Evolutionary conservation across 2,797 vertebrate species (phyloP).

Genomic region (Pangasius krempfi): DNA sequence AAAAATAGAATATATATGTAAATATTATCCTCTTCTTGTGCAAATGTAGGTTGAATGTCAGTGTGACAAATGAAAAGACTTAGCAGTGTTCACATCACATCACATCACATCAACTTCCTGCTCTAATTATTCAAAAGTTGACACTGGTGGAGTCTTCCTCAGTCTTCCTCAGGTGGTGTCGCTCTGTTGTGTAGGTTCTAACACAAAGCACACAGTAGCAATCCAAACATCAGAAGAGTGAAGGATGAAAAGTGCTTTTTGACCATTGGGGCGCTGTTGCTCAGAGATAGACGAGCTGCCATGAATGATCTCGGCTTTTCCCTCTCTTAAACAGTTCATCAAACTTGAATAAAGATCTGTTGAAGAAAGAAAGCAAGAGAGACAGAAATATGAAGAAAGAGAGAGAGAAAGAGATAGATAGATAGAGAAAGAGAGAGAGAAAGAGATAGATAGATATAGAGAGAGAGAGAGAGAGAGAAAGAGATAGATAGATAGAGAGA

Average conservation of each 20-base stretch:
- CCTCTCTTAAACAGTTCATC: conserved; percentile 30
- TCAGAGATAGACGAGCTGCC: background rate
- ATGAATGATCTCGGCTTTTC: background rate
- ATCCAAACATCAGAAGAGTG: background rate
- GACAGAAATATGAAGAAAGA: background rate
- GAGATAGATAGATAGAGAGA: too few species aligned
- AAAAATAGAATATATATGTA: background rate
- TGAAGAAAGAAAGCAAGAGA: conserved; percentile 23
- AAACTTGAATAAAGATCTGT: conserved; percentile 68
- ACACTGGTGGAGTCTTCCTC: background rate
- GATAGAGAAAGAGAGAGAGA: too few species aligned
- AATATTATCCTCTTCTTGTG: background rate
- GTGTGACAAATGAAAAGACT: background rate
- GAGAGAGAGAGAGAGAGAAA: too few species aligned
- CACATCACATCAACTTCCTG: background rate
- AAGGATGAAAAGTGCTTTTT: background rate
- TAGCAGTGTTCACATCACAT: background rate
- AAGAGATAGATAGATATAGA: too few species aligned
- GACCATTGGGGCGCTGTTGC: conserved; percentile 43
- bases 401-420: background rate
- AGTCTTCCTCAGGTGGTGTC: background rate
- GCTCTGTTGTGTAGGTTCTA: background rate
- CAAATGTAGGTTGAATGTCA: background rate
- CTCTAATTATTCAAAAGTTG: background rate
- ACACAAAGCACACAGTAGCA: background rate